Evolutionary conservation across 1,140 invertebrate genomes (phyloP), one percentile per base, ranked within the genome.

Genomic region (Meloidogyne chitwoodi): DNA sequence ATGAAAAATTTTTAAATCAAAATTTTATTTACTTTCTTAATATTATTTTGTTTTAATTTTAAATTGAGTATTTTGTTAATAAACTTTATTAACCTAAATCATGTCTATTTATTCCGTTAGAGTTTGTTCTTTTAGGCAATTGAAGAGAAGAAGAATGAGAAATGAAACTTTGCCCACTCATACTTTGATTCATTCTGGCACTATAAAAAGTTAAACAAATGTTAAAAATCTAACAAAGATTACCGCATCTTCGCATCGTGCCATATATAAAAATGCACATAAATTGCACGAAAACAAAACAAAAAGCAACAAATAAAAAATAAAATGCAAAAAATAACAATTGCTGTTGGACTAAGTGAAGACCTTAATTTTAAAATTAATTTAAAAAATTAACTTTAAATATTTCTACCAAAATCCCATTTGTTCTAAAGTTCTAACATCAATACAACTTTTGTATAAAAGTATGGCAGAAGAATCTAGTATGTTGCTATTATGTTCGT

Each of bases 161-260:
- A 24, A 83, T 44, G 44, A 83, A 86, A 68, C 81, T 84, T 72
- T 83, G 83, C 10, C 83, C 83, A 63, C 84, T 86, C 65, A 83
- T 78, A 48, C 82, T 84, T 72, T 86, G 81, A 75, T 86, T 86
- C 83, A 83, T 83, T 69, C 84, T 70, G 19, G 83, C 77, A 65
- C 82, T 83, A 31, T 69, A 83, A 72, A 74, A 69, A 38, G 2
- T 31, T 48, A n/a, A 11, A 19, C 48, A 16, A 41, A 72, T 24
- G 22, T 29, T 44, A 24, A 38, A 63, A 10, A 16, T 66, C 19
- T 48, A n/a, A 11, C 0, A 44, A 26, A 24, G 63, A 12, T 76
- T 19, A 81, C 81, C 81, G 68, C 29, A 73, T 62, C 38, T 85
- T 85, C 27, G 80, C 66, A 44, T 83, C 70, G 41, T 83, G 83